Evolutionary conservation across 2,888 invertebrate genomes (phyloP).

Genomic region (Icerya purchasi): DNA sequence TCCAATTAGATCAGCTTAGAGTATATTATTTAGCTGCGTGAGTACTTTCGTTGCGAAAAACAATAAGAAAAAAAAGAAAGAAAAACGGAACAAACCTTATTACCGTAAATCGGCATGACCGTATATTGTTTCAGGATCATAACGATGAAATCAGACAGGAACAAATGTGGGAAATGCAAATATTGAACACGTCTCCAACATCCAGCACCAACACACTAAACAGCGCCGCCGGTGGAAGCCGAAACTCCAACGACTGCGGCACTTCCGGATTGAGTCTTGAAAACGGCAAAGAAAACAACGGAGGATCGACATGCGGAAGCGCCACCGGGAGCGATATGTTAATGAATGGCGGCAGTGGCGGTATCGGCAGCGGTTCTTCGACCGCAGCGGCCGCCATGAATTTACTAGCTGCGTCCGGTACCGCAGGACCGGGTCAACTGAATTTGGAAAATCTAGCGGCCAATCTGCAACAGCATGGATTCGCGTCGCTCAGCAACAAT

Average conservation of each 20-base stretch:
- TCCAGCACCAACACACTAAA: slow-evolving; percentile 2
- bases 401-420: slow-evolving; percentile 22
- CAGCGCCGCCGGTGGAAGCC: neutral
- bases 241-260: neutral
- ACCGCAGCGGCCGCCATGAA: neutral
- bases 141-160: slow-evolving; percentile 79
- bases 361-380: neutral
- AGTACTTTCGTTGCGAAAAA: too few species aligned
- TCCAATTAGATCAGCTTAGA: too few species aligned
- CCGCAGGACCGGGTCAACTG: slow-evolving; percentile 13
- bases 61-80: too few species aligned
- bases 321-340: slow-evolving; percentile 12
- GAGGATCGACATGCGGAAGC: slow-evolving; percentile 2
- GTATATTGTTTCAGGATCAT: too few species aligned
- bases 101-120: too few species aligned
- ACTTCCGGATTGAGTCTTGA: neutral
- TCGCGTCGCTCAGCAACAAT: neutral
- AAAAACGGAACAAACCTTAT: too few species aligned
- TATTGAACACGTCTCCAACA: slow-evolving; percentile 29
- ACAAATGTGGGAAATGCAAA: slow-evolving; percentile 81
- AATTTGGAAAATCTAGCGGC: neutral
- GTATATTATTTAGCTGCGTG: too few species aligned
- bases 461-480: neutral
- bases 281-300: slow-evolving; percentile 1
- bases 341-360: neutral